Evolutionary conservation across 2,797 vertebrate species (phyloP).

Genomic region (Xiphophorus birchmanni): DNA sequence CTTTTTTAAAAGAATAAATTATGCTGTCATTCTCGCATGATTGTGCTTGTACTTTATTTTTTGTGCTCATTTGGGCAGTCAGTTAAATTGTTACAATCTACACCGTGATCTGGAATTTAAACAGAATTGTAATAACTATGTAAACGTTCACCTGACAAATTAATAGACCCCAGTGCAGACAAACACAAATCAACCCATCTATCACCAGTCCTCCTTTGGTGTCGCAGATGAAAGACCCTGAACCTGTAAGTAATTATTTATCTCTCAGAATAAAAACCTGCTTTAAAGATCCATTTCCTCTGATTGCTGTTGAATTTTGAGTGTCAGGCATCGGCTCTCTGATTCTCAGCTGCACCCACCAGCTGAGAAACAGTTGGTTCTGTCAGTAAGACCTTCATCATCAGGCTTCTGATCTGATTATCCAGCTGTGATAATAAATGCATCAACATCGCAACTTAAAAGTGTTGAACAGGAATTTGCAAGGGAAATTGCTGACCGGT

Average conservation of each 20-base stretch:
- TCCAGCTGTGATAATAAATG: slow-evolving; percentile 62
- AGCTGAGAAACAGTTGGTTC: slow-evolving; percentile 50
- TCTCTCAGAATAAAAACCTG: background rate
- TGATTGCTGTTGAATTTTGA: slow-evolving; percentile 4
- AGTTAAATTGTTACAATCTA: background rate
- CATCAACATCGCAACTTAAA: slow-evolving; percentile 37
- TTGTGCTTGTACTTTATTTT: background rate
- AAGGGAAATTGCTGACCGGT: slow-evolving; percentile 34
- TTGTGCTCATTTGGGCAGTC: background rate
- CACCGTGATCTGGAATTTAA: background rate
- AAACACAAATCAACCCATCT: background rate
- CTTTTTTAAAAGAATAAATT: background rate
- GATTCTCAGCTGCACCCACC: slow-evolving; percentile 35
- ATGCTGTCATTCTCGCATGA: background rate
- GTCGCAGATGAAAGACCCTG: background rate
- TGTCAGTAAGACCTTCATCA: slow-evolving; percentile 44
- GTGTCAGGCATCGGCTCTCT: slow-evolving; percentile 13
- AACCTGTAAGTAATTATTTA: background rate
- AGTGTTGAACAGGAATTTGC: slow-evolving; percentile 23
- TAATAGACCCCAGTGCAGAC: background rate
- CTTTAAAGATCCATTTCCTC: background rate
- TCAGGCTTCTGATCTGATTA: slow-evolving; percentile 53
- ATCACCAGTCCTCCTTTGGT: background rate
- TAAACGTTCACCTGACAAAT: background rate
- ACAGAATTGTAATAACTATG: background rate